phyloP scores from a whole-genome alignment of 2,888 invertebrate genomes.

The Callimorpha dominula region DNA sequence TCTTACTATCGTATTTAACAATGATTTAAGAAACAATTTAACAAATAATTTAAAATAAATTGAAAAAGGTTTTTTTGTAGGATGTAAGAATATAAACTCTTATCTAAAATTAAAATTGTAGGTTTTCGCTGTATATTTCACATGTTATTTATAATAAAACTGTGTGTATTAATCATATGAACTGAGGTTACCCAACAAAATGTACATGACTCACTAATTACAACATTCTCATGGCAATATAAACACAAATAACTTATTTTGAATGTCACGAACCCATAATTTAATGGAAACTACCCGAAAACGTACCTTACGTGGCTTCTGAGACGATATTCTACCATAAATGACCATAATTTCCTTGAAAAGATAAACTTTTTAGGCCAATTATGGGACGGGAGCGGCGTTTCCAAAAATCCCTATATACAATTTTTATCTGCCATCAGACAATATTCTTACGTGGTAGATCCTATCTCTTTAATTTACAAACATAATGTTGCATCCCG shows the following conservation, averaged over 20 bases:
- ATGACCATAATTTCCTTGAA: slow-evolving; percentile 82
- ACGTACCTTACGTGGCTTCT: slow-evolving; percentile 63
- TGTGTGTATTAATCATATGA: slow-evolving; percentile 1
- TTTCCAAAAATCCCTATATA: slow-evolving; percentile 82
- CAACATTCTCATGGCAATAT: slow-evolving; percentile 62
- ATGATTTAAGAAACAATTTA: too few species aligned
- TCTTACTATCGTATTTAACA: too few species aligned
- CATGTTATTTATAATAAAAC: too few species aligned
- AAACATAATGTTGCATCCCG: slow-evolving; percentile 35
- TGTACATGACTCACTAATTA: slow-evolving; percentile 56
- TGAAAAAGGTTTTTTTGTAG: too few species aligned
- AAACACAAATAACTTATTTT: slow-evolving; percentile 55
- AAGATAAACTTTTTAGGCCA: slow-evolving; percentile 79
- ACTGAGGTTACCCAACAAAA: slow-evolving; percentile 31
- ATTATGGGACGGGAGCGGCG: slow-evolving; percentile 78
- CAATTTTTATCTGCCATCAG: slow-evolving; percentile 77
- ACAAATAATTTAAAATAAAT: too few species aligned
- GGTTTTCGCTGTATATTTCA: too few species aligned
- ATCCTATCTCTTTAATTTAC: slow-evolving; percentile 71
- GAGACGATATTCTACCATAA: slow-evolving; percentile 70
- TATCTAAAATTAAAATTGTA: too few species aligned
- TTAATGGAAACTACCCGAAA: slow-evolving; percentile 61
- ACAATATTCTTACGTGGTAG: slow-evolving; percentile 76
- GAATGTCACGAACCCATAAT: slow-evolving; percentile 71
- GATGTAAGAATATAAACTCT: too few species aligned